Conservation (phyloP, 35 echinoderm and acorn worm species). For the Holothuria glaberrima region DNA sequence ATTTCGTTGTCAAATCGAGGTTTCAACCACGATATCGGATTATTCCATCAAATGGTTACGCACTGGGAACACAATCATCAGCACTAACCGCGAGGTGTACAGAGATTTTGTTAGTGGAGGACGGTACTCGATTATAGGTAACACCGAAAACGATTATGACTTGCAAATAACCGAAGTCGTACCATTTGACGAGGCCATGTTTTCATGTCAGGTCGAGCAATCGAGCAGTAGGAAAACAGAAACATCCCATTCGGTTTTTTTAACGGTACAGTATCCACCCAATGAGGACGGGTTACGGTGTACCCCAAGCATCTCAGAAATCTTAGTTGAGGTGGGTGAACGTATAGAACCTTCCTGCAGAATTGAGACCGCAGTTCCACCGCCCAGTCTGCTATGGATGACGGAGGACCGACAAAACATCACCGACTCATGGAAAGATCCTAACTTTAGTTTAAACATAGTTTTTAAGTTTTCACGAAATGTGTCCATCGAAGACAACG, state of each 20-base stretch:
- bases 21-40: not conserved
- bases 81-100: not conserved
- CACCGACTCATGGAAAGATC: constrained; percentile 10
- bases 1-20: not conserved
- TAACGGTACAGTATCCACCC: constrained; percentile 12
- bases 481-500: constrained; percentile 37
- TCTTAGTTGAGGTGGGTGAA: not conserved
- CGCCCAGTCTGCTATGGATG: constrained; percentile 7
- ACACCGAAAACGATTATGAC: constrained; percentile 6
- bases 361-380: not conserved
- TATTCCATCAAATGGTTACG: constrained; percentile 29
- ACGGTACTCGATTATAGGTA: constrained; percentile 32
- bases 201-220: constrained; percentile 21
- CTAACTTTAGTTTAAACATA: not conserved
- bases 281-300: not conserved
- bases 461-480: not conserved
- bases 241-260: not conserved
- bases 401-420: constrained; percentile 25
- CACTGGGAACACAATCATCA: not conserved
- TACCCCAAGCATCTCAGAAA: not conserved
- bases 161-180: constrained; percentile 39
- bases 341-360: not conserved
- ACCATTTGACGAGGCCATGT: constrained; percentile 17
- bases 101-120: not conserved
- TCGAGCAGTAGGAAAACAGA: not conserved